Base-by-base conservation (phyloP, 2,888 invertebrate species). In the Hypolimnas misippus region DNA sequence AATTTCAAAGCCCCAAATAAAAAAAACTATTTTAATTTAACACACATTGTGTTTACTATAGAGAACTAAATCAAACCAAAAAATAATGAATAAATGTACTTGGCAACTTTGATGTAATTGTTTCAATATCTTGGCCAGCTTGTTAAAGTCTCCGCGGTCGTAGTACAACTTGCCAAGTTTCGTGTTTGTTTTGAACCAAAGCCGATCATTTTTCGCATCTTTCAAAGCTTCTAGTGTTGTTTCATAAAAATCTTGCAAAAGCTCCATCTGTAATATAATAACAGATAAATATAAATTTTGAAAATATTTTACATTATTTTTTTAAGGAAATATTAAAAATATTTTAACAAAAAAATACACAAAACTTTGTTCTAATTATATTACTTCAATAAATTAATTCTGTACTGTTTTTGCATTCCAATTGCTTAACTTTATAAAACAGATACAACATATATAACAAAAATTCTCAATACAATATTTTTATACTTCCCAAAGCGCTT, bases 121-220 rank as follows among this genome's bases (percentile, higher is more conserved):
- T 85, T 99, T 99, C 68, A 99, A 92, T 78, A 99, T 99, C 91
- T 97, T 98, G 56, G 98, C 97, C 77, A 99, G 89, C 91, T 98
- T 98, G 69, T 95, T 96, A 83, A 97, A 99, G 82, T 99, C 99
- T 56, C 95, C 96, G 63, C 99, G 94, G 89, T 99, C 99, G 79
- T 98, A 99, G 86, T 99, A 99, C 21, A 99, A 92, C 89, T 99
- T 99, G 51, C 99, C 99, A 73, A 99, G 92, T 92, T 99, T 99
- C 0, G 99, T 99, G 83, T 99, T 99, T 0, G 99, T 99, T 90
- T 99, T 99, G 85, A 99, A 99, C 99, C 99, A 99, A 59, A 99
- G 92, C 67, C 99, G 94, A 88, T 99, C 99, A 86, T 99, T 99
- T 86, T 99, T 99, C 0, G 99, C 99, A 93, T 99, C 99, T 84